Base-by-base conservation (phyloP, 2,888 invertebrate genomes). In the Abrostola tripartita region DNA sequence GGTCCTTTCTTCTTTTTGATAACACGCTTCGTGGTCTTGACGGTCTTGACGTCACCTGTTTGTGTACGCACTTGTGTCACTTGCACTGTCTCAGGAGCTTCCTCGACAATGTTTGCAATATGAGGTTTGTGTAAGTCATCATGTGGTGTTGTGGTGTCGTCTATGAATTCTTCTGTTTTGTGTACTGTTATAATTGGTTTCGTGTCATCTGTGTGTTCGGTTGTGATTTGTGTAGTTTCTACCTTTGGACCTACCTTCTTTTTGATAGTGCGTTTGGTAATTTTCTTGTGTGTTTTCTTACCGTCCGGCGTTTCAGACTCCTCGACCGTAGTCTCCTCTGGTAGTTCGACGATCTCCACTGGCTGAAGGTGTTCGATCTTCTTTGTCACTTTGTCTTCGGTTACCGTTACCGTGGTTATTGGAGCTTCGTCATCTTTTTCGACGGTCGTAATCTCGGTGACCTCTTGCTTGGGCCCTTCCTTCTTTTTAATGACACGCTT, bases 11-110 rank as follows among this genome's bases (percentile, higher is more conserved):
- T 49, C 11, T 49, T 49, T 24, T 35, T 49, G 0, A 94, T 89
- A 1, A 90, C 86, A 1, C 92, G 92, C 67, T 90, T 95, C 7
- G 91, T 93, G 0, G 87, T 87, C 5, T 84, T 87, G 0, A 81
- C 58, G 0, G 66, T 72, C 7, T 75, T 65, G 0, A 68, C 36
- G 9, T 85, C 87, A 4, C 87, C 88, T 71, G 85, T 79, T 54
- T 85, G 71, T 1, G 91, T 90, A 5, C 86, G 84, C 11, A 91
- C 88, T 78, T 92, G 90, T 6, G 90, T 90, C 1, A 91, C 75
- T 38, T 88, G 86, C 0, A 90, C 83, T 68, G 89, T 40, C 51
- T 72, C 71, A 0, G 80, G 76, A 71, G 14, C 87, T 80, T 91
- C 90, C 72, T 72, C 72, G 0, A 81, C 6, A 0, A 90, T 85